A percentile compares a stretch with the other conserved stretches of the same genome.
Evolutionary conservation across 1,140 invertebrate genomes (phyloP).

Genomic region (Drosophila funebris): DNA sequence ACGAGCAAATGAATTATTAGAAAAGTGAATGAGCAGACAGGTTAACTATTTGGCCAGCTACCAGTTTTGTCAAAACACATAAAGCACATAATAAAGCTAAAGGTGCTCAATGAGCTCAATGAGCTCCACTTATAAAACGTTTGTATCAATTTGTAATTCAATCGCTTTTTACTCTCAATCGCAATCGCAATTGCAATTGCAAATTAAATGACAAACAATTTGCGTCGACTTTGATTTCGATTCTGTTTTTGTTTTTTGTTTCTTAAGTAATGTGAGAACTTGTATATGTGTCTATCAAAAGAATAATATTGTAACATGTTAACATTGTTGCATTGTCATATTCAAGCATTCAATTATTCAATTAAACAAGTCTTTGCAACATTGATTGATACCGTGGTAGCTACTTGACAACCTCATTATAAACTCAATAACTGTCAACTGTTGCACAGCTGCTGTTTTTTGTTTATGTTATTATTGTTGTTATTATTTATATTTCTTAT

Average conservation of each 20-base stretch:
- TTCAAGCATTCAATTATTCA: not conserved
- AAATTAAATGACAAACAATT: conserved; percentile 17
- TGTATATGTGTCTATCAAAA: not conserved
- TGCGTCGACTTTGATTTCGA: too few relatives aligned
- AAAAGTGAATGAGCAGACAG: too few relatives aligned
- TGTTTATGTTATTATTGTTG: too few relatives aligned
- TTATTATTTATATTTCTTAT: not conserved
- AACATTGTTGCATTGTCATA: not conserved
- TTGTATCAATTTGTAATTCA: conserved; percentile 38
- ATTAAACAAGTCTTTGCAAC: not conserved
- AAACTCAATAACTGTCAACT: not conserved
- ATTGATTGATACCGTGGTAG: not conserved
- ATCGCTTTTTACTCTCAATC: conserved; percentile 22
- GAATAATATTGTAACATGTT: not conserved
- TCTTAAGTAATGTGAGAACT: conserved; percentile 4
- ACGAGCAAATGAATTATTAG: conserved; percentile 12
- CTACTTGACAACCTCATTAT: not conserved
- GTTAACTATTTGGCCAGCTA: not conserved
- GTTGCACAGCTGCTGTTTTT: not conserved
- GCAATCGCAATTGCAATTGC: conserved; percentile 39
- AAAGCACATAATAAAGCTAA: not conserved
- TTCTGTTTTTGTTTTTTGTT: not conserved
- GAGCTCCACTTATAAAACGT: not conserved
- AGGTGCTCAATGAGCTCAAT: not conserved
- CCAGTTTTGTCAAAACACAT: conserved; percentile 5